Evolutionary conservation across 1,140 invertebrate species (phyloP).

Genomic region (Helicoverpa armigera): DNA sequence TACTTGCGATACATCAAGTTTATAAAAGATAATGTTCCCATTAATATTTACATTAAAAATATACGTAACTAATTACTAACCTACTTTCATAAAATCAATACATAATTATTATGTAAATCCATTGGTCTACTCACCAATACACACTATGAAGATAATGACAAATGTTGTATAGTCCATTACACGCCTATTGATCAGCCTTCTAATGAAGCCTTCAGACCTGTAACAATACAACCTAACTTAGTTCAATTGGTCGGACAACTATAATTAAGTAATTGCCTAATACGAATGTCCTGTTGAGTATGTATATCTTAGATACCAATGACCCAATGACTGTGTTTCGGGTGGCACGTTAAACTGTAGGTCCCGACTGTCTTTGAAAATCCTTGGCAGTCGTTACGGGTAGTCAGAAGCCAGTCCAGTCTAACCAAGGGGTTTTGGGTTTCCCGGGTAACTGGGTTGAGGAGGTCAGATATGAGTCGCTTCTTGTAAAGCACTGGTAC

Average conservation of each 20-base stretch:
- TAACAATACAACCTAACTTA: constrained; percentile 33
- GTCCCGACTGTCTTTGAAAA: too few relatives aligned
- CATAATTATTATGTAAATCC: not conserved
- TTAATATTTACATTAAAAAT: too few relatives aligned
- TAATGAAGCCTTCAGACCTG: constrained; percentile 24
- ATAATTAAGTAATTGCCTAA: not conserved
- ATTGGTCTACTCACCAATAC: constrained; percentile 42
- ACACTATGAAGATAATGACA: constrained; percentile 47
- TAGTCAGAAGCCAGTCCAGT: too few relatives aligned
- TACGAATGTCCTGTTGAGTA: not conserved
- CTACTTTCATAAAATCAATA: not conserved
- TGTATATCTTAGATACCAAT: not conserved
- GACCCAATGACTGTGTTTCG: not conserved
- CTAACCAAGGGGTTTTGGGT: too few relatives aligned
- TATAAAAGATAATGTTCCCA: too few relatives aligned
- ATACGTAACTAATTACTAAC: too few relatives aligned
- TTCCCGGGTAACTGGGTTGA: too few relatives aligned
- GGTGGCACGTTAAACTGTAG: too few relatives aligned
- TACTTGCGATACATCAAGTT: not conserved
- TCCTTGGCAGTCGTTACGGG: too few relatives aligned
- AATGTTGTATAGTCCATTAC: constrained; percentile 20
- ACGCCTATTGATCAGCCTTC: constrained; percentile 24
- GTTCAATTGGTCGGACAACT: not conserved
- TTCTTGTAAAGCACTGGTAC: too few relatives aligned
- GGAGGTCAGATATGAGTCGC: too few relatives aligned